Percentiles rank a stretch among this genome's conserved stretches.
phyloP scores from a whole-genome alignment of 2,888 invertebrate species.

The Entomobrya proxima region DNA sequence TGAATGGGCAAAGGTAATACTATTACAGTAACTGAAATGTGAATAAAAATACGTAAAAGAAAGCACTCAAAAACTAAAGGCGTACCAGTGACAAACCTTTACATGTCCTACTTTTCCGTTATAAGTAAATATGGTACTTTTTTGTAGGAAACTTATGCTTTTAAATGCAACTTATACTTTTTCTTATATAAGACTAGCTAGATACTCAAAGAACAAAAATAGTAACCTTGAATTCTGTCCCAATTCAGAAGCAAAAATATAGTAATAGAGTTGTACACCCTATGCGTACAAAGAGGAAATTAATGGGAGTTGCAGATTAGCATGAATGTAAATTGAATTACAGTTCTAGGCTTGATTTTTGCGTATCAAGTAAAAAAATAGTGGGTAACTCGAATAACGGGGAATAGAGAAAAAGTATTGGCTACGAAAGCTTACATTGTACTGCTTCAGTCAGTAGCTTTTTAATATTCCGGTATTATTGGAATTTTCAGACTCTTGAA shows the following conservation, averaged over 20 bases:
- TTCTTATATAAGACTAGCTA: neutral
- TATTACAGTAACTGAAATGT: neutral
- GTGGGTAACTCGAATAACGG: too few relatives aligned
- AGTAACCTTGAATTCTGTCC: neutral
- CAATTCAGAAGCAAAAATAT: neutral
- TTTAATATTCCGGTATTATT: too few relatives aligned
- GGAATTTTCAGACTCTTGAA: conserved; percentile 5
- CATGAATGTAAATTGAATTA: too few relatives aligned
- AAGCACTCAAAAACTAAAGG: neutral
- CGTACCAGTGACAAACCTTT: neutral
- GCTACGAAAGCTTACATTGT: too few relatives aligned
- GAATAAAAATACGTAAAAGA: neutral
- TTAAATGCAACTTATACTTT: neutral
- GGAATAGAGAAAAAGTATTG: too few relatives aligned
- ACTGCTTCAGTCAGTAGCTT: too few relatives aligned
- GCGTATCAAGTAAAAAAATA: too few relatives aligned
- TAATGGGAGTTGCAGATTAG: conserved; percentile 18
- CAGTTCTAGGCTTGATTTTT: too few relatives aligned
- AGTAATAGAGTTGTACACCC: neutral
- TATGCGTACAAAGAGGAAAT: conserved; percentile 22
- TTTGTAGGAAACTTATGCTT: neutral
- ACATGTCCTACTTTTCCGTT: neutral
- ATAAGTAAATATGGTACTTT: neutral
- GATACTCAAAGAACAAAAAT: conserved; percentile 1
- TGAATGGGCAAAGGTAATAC: neutral